Percentiles rank a stretch among this genome's conserved stretches.
These are phyloP conservation scores for Sipha maydis DNA, from an alignment of 2,888 invertebrate species.

Conservation along the genomic window DNA sequence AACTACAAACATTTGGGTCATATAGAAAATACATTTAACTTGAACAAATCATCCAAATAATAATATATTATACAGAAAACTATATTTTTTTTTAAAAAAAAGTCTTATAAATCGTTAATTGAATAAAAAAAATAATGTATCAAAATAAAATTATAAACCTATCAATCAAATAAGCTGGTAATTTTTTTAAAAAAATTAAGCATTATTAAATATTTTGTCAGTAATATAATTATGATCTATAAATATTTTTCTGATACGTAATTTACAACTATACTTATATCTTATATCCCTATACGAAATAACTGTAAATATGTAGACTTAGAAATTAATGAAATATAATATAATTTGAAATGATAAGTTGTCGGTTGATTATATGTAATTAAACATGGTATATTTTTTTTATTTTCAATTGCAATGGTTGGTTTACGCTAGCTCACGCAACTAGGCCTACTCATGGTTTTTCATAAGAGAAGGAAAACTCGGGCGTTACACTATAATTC, in stretches of 20 bases:
- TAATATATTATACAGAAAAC: no score
- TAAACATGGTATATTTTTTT: slow-evolving; percentile 28
- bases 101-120: no score
- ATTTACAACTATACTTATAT: background rate
- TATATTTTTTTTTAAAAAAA: no score
- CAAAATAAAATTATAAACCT: no score
- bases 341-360: slow-evolving; percentile 15
- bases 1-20: no score
- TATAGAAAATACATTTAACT: no score
- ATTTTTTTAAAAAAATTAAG: no score
- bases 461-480: slow-evolving; percentile 40
- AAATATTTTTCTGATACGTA: background rate
- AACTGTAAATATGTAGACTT: background rate
- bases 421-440: slow-evolving; percentile 39
- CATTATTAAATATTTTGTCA: background rate
- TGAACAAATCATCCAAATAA: no score
- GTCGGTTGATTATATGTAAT: background rate
- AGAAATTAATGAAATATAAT: background rate
- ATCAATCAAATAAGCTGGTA: no score
- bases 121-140: no score
- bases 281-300: no score
- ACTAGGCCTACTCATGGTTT: slow-evolving; percentile 39
- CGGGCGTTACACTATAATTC: slow-evolving; percentile 53
- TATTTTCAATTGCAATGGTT: slow-evolving; percentile 37
- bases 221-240: background rate